Conservation (phyloP, 2,113 vertebrate species). For the Gymnobelideus leadbeateri region DNA sequence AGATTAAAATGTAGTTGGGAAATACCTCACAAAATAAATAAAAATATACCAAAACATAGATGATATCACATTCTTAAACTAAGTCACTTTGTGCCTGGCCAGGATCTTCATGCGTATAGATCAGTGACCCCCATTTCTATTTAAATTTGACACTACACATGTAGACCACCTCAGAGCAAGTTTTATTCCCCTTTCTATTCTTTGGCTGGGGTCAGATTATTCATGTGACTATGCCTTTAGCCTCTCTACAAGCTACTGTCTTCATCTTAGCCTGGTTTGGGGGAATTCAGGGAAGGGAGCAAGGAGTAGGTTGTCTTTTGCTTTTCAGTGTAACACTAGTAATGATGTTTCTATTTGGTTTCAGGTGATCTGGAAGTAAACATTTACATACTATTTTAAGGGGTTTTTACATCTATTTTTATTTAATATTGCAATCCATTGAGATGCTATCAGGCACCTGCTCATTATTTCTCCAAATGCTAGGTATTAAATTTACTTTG, state of each 20-base stretch:
- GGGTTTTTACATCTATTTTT: neutral
- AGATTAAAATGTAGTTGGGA: neutral
- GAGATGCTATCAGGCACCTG: neutral
- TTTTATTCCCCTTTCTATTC: neutral
- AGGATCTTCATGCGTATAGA: neutral
- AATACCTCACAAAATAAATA: neutral
- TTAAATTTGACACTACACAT: neutral
- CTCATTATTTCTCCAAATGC: neutral
- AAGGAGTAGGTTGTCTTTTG: neutral
- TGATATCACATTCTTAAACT: no score
- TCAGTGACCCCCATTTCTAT: neutral
- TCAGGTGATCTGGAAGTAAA: neutral
- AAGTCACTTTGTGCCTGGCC: neutral
- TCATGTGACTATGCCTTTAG: neutral
- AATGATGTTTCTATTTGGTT: neutral
- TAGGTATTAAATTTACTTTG: neutral
- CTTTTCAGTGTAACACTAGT: neutral
- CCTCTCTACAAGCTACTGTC: slow-evolving; percentile 1
- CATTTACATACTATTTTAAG: neutral
- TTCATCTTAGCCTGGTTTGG: neutral
- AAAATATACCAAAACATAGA: no score
- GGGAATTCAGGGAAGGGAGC: neutral
- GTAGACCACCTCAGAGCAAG: neutral
- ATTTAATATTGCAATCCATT: slow-evolving; percentile 6
- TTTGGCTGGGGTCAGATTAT: neutral